Evolutionary conservation across 2,888 invertebrate genomes (phyloP), one percentile per base, ranked within the genome.

Genomic region (Lasioglossum lativentre): DNA sequence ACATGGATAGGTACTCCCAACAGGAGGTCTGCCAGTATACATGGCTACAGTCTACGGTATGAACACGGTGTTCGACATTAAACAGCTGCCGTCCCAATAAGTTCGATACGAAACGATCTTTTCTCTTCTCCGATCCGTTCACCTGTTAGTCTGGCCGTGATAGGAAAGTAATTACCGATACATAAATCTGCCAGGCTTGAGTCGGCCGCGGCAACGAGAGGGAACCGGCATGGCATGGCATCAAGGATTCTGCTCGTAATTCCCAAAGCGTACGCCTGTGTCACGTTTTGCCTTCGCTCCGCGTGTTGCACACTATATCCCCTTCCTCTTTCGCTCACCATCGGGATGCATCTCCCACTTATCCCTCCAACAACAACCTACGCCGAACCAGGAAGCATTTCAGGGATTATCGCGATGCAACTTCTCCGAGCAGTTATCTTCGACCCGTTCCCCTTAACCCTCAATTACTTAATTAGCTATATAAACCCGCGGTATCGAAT

Each of bases 401-500:
- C 42, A 78, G 68, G 78, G 77, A 89, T 86, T 89, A 87, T 83
- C 89, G 52, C 78, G 80, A 85, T 78, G 85, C 71, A 83, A 86
- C 75, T 56, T 12, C 56, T 71, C 47, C 40, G 81, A 63, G 81
- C 83, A 76, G 90, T 89, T 89, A 88, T 79, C 78, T 70, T 71
- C 79, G 63, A 80, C 72, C 89, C 80, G 82, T 87, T 75, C 68
- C 71, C 47, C 83, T 74, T 85, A 85, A 87, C 85, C 83, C 71
- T 78, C 85, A 88, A 89, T 90, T 89, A 89, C 89, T 89, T 87
- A 89, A 89, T 89, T 89, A 89, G 83, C 87, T 72, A 86, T 81
- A 80, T 83, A 80, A 83, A 75, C 75, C 73, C 52, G 71, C 34
- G 76, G n/a, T 70, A 83, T 79, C 74, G 81, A 76, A 74, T 76